Conservation (phyloP, 2,797 vertebrate genomes). For the Lepilemur septentrionalis region DNA sequence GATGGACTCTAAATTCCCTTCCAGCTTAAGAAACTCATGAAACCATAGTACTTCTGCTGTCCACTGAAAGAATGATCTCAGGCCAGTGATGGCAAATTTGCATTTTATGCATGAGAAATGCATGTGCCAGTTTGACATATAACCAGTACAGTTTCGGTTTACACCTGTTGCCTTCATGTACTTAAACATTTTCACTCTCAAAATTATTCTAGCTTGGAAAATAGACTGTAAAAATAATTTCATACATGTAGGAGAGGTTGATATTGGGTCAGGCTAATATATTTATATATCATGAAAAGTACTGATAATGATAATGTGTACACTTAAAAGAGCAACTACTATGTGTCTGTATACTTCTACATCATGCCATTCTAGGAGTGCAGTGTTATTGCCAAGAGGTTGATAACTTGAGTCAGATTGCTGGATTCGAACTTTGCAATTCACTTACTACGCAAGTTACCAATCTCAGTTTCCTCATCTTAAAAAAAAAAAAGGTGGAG, state of each 20-base stretch:
- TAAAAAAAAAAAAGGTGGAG: neutral
- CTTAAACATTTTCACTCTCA: neutral
- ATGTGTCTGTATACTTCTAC: neutral
- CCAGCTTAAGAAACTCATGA: neutral
- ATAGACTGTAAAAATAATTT: neutral
- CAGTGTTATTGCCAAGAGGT: neutral
- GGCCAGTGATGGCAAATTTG: neutral
- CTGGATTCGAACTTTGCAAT: neutral
- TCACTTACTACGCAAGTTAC: neutral
- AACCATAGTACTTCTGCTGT: neutral
- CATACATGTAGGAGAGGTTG: neutral
- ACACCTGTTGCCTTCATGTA: neutral
- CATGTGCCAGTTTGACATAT: neutral
- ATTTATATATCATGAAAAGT: neutral
- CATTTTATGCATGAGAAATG: neutral
- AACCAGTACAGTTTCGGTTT: neutral
- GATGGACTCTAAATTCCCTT: neutral
- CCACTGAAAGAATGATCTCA: neutral
- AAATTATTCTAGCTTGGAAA: neutral
- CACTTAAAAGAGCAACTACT: neutral
- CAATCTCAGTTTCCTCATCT: neutral
- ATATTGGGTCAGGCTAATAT: neutral
- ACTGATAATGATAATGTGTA: neutral
- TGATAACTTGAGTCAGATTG: neutral
- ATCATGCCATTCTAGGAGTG: neutral